Evolutionary conservation across 2,797 vertebrate species (phyloP), one percentile per base, ranked within the genome.

Genomic region (Gadopsis bispinosus): DNA sequence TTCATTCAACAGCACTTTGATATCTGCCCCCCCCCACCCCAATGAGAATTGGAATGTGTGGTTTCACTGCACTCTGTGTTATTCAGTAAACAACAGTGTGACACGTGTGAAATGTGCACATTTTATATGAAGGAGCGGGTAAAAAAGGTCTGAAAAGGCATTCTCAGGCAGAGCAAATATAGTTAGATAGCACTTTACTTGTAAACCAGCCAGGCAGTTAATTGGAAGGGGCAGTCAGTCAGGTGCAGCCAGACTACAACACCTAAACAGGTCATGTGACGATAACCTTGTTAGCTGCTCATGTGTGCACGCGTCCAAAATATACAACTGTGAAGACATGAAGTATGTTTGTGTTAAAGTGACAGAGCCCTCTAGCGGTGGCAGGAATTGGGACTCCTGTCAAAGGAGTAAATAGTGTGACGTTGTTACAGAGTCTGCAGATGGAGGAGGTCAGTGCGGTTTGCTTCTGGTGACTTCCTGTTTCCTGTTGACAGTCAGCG

Each of bases 1-100:
- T 83, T 72, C 58, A 83, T 75, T 84, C 53, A 82, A 55, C 53
- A 60, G 65, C 53, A 68, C 80, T 68, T 78, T 85, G 74, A 85
- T 88, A 71, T 68, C 59, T 73, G 26, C 11, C 66, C 64, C 29
- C 29, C 56, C 58, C 53, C 26, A 26, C 26, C 26, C 26, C 26
- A 26, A 33, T 35, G 79, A 76, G 56, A 70, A 75, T 41, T 55
- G 29, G 11, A 75, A 72, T 37, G 61, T 59, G 33, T 74, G 37
- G 5, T 75, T 78, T 70, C 54, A 74, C 60, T 71, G 48, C 55
- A 29, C 45, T 58, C 55, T 73, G 51, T 77, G 41, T 83, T 78
- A 39, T 76, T 66, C 64, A 63, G 69, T 58, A 58, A 79, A 80
- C 47, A 72, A 54, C 47, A 50, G 12, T 37, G 66, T 83, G 79